These are phyloP conservation scores for Chaunax sp. DNA, from an alignment of 2,797 vertebrate genomes.

Conservation along the genomic window DNA sequence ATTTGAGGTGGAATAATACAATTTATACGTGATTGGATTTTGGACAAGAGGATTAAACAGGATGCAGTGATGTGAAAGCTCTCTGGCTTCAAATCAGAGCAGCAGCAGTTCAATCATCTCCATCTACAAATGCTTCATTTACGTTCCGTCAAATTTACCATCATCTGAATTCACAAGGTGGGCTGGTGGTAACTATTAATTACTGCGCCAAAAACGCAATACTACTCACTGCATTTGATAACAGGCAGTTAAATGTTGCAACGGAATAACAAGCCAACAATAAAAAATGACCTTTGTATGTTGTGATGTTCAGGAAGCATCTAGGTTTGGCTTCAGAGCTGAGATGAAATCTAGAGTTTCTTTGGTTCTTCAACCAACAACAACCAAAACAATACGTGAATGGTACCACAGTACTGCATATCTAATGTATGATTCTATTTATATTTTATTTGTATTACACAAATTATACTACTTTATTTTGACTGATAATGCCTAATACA, in stretches of 20 bases:
- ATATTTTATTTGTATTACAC: not conserved
- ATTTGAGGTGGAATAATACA: conserved; percentile 31
- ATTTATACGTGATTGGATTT: conserved; percentile 16
- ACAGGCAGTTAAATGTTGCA: not conserved
- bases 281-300: not conserved
- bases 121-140: conserved; percentile 46
- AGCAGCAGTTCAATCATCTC: conserved; percentile 33
- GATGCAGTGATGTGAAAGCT: conserved; percentile 7
- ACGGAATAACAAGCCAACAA: not conserved
- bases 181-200: conserved; percentile 3
- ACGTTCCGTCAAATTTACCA: conserved; percentile 41
- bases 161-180: conserved; percentile 20
- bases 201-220: not conserved
- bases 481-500: too few relatives aligned
- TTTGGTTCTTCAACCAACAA: not conserved
- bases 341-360: too few relatives aligned
- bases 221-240: not conserved
- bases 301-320: not conserved
- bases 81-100: conserved; percentile 28
- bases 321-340: not conserved
- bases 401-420: too few relatives aligned
- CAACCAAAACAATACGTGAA: not conserved
- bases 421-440: not conserved
- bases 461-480: not conserved
- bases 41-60: conserved; percentile 41